phyloP scores from a whole-genome alignment of 2,113 vertebrate species.

The Galeopterus variegatus region DNA sequence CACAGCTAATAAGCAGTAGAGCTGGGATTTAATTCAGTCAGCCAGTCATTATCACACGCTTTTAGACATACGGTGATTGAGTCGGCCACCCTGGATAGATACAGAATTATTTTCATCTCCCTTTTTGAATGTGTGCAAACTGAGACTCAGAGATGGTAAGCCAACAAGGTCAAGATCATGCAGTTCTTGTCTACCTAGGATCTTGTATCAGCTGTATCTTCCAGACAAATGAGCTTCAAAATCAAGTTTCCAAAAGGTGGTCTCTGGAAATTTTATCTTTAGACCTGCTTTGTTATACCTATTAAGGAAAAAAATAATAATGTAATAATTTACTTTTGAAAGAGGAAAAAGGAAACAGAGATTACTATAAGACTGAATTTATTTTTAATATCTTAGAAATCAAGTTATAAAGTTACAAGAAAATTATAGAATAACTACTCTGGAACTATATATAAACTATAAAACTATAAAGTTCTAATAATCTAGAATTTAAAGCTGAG shows the following conservation, averaged over 20 bases:
- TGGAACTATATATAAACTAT: neutral
- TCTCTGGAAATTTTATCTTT: neutral
- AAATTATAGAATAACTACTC: neutral
- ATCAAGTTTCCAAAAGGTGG: neutral
- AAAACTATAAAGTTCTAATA: too few species aligned
- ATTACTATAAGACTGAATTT: neutral
- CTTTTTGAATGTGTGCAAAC: neutral
- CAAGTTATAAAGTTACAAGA: neutral
- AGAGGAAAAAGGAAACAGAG: neutral
- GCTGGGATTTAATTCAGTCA: neutral
- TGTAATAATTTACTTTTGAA: neutral
- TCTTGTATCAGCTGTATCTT: neutral
- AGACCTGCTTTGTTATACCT: neutral
- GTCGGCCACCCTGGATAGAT: rapidly evolving
- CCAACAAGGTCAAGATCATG: neutral
- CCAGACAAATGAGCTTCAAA: neutral
- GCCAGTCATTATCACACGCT: neutral
- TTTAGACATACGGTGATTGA: rapidly evolving
- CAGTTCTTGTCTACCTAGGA: neutral
- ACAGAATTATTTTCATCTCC: neutral
- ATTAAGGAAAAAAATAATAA: neutral
- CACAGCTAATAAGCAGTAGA: neutral
- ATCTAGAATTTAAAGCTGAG: neutral
- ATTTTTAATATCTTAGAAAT: neutral
- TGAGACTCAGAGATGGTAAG: neutral